Conservation (phyloP, 2,113 vertebrate species). For the Willisornis vidua region DNA sequence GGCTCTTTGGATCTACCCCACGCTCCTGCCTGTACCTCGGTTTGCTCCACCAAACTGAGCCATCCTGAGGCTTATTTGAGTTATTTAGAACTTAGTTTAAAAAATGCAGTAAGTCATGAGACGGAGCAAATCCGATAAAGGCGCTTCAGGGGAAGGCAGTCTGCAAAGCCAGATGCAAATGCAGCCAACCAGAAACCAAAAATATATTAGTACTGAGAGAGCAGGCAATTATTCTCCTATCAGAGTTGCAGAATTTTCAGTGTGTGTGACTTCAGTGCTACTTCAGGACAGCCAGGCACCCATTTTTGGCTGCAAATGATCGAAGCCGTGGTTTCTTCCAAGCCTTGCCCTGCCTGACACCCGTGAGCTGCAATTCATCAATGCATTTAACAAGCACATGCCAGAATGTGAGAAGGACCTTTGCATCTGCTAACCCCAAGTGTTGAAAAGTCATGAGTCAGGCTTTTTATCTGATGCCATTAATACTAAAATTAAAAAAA, state of each 20-base stretch:
- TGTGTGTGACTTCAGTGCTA: neutral
- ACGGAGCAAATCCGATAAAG: conserved; percentile 6
- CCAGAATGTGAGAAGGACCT: neutral
- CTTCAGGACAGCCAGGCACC: neutral
- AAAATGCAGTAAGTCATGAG: conserved; percentile 16
- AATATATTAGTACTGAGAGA: conserved; percentile 37
- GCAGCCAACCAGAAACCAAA: conserved; percentile 60
- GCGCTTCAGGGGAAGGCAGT: conserved; percentile 34
- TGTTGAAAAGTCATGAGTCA: neutral
- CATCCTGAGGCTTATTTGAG: neutral
- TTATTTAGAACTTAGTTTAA: neutral
- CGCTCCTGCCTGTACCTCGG: neutral
- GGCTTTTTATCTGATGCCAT: neutral
- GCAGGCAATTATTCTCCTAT: conserved; percentile 39
- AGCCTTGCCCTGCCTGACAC: neutral
- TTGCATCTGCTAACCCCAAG: neutral
- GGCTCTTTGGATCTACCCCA: neutral
- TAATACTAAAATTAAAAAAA: neutral
- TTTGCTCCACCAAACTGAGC: neutral
- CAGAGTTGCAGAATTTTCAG: neutral
- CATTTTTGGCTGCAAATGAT: neutral
- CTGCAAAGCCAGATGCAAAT: conserved; percentile 61
- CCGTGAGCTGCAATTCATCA: neutral
- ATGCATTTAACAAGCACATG: neutral
- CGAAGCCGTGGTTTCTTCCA: neutral